Conservation (phyloP, 2,888 invertebrate genomes). For the Lottia gigantea region DNA sequence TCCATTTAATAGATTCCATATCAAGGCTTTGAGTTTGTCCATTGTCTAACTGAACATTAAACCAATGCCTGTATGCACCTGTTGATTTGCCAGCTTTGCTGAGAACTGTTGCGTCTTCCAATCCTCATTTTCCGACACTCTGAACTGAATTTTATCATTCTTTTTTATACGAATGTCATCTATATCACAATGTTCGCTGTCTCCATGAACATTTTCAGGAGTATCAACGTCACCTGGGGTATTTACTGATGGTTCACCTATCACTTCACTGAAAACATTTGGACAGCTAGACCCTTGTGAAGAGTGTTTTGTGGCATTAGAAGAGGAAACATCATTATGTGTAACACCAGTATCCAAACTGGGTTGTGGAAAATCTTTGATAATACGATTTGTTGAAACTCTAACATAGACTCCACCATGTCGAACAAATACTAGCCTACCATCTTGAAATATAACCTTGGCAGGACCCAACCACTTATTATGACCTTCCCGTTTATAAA, state of each 20-base stretch:
- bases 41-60: conserved; percentile 12
- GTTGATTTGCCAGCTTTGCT: conserved; percentile 19
- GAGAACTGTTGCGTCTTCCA: conserved; percentile 15
- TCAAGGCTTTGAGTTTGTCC: neutral
- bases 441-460: neutral
- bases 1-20: conserved; percentile 1
- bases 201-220: too few species aligned
- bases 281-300: too few species aligned
- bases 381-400: neutral
- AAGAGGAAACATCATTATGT: too few species aligned
- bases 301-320: too few species aligned
- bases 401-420: neutral
- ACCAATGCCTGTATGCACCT: conserved; percentile 16
- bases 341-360: too few species aligned
- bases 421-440: neutral
- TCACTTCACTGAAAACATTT: too few species aligned
- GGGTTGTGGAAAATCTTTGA: neutral
- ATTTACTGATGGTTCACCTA: too few species aligned
- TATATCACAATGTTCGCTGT: too few species aligned
- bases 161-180: neutral
- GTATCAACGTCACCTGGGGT: too few species aligned
- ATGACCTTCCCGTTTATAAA: conserved; percentile 1
- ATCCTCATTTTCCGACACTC: neutral
- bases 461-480: neutral
- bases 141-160: neutral